Evolutionary conservation across 2,888 invertebrate genomes (phyloP).

Genomic region (Drosophila quinaria): DNA sequence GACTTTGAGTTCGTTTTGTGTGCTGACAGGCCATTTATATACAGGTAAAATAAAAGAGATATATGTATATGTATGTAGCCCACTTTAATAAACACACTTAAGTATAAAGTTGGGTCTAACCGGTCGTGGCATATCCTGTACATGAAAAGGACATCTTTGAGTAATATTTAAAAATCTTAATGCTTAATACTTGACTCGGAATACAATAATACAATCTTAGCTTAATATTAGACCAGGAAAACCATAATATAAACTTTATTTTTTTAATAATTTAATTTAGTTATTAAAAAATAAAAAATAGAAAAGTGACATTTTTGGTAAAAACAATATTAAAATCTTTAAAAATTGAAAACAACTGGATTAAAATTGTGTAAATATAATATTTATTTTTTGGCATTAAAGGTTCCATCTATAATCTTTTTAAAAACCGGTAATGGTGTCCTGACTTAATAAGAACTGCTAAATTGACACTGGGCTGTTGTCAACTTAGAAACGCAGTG

Average conservation of each 20-base stretch:
- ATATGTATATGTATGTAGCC: constrained; percentile 14
- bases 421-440: no score
- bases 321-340: no score
- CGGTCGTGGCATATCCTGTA: constrained; percentile 23
- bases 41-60: constrained; percentile 31
- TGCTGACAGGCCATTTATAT: constrained; percentile 75
- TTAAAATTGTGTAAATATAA: no score
- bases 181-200: neutral
- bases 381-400: no score
- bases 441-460: no score
- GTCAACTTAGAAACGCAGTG: neutral
- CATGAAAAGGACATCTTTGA: neutral
- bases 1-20: constrained; percentile 51
- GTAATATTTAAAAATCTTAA: no score
- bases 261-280: neutral
- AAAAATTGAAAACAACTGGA: no score
- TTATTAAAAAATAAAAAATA: neutral
- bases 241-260: neutral
- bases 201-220: no score
- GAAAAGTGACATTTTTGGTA: neutral
- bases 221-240: no score
- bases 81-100: constrained; percentile 6
- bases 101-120: neutral
- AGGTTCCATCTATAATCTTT: neutral
- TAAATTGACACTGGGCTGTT: neutral